phyloP scores from a whole-genome alignment of 2,888 invertebrate genomes.

The Phrixothrix hirtus region DNA sequence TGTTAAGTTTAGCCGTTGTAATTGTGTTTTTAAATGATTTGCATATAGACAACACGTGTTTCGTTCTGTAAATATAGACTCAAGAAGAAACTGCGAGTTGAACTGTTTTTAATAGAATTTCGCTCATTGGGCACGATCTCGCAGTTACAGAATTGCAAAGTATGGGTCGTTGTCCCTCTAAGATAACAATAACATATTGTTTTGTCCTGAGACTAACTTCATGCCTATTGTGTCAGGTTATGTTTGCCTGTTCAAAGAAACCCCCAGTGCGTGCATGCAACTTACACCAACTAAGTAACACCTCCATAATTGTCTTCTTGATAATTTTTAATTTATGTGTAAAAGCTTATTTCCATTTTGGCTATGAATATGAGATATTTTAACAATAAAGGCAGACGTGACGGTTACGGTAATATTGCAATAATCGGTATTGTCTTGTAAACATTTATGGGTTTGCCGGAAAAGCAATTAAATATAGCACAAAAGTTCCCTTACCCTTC shows the following conservation, averaged over 20 bases:
- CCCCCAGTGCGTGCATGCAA: slow-evolving; percentile 2
- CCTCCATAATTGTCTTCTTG: too few relatives aligned
- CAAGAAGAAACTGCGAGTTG: background rate
- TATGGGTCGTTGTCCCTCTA: slow-evolving; percentile 36
- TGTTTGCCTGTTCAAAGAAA: slow-evolving; percentile 18
- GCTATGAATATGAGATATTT: background rate
- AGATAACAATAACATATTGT: slow-evolving; percentile 39
- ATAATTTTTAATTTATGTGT: too few relatives aligned
- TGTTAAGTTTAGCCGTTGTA: slow-evolving; percentile 1
- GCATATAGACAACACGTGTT: slow-evolving; percentile 15
- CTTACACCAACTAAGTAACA: too few relatives aligned
- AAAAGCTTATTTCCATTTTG: too few relatives aligned
- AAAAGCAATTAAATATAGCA: slow-evolving; percentile 14
- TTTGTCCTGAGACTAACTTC: slow-evolving; percentile 33
- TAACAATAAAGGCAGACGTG: slow-evolving; percentile 16
- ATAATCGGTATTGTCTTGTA: slow-evolving; percentile 6
- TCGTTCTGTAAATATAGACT: slow-evolving; percentile 9
- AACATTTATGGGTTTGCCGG: too few relatives aligned
- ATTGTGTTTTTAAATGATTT: too few relatives aligned
- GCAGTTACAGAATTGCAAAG: slow-evolving; percentile 20
- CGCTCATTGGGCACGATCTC: slow-evolving; percentile 26
- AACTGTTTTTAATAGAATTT: slow-evolving; percentile 2
- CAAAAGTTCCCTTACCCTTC: slow-evolving; percentile 6
- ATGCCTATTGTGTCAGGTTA: slow-evolving; percentile 18
- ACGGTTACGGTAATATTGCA: slow-evolving; percentile 18